These are phyloP conservation scores for Butastur rufipennis DNA, from an alignment of 2,113 vertebrate genomes.

Conservation along the genomic window DNA sequence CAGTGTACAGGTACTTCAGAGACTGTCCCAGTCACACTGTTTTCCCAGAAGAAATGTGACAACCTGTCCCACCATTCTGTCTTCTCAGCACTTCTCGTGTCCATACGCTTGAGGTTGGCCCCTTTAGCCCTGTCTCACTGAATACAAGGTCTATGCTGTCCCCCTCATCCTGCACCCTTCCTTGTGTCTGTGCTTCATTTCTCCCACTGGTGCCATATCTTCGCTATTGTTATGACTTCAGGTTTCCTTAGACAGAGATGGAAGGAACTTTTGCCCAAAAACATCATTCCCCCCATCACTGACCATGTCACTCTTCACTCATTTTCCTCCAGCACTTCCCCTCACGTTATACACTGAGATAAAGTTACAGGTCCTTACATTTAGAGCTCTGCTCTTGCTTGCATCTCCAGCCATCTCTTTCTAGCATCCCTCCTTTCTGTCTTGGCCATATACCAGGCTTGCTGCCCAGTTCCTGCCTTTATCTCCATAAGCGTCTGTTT, in stretches of 20 bases:
- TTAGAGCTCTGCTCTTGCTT: neutral
- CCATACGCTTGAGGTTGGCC: neutral
- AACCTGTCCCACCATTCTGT: neutral
- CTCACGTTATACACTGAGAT: neutral
- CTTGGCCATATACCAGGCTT: neutral
- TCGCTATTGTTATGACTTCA: neutral
- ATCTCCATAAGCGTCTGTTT: neutral
- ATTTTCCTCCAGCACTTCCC: neutral
- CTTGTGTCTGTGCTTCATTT: neutral
- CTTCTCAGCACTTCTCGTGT: neutral
- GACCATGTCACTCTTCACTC: neutral
- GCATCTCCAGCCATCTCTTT: neutral
- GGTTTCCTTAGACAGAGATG: neutral
- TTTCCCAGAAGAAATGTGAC: neutral
- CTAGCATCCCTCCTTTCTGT: neutral
- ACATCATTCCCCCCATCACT: neutral
- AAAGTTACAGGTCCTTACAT: neutral
- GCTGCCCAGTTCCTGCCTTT: neutral
- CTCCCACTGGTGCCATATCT: neutral
- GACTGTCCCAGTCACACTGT: neutral
- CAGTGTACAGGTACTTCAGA: neutral
- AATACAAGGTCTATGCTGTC: rapidly evolving
- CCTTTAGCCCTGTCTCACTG: neutral
- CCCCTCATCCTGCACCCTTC: neutral
- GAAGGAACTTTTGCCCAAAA: neutral